Evolutionary conservation across 92 coral and sea anemone species (phyloP).

Genomic region (Hydrozoanthus gracilis): DNA sequence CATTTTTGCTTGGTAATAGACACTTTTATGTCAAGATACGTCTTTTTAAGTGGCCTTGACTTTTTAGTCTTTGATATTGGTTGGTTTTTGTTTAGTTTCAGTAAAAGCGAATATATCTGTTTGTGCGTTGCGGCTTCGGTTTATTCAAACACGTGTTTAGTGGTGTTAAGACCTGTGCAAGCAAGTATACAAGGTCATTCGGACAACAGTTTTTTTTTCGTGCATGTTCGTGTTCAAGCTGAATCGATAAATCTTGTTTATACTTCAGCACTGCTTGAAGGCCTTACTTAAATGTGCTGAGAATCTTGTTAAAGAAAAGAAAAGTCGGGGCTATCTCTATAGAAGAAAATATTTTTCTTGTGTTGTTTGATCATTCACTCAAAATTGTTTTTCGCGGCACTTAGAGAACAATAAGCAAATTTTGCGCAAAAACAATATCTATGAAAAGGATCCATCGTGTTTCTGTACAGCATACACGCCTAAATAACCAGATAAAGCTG

Average conservation of each 20-base stretch:
- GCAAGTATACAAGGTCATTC: background rate
- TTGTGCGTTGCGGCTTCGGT: background rate
- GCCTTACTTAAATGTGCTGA: constrained; percentile 7
- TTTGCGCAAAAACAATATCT: background rate
- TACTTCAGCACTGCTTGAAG: constrained; percentile 30
- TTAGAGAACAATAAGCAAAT: no score
- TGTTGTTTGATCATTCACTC: background rate
- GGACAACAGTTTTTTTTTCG: background rate
- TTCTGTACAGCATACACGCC: background rate
- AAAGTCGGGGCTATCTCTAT: background rate
- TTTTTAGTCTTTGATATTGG: background rate
- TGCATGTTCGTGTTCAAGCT: background rate
- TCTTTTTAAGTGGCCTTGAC: background rate
- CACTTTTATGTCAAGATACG: background rate
- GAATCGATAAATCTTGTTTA: constrained; percentile 6
- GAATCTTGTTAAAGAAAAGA: background rate
- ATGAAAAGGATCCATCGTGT: background rate
- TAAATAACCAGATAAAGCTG: background rate
- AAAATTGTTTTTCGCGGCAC: no score
- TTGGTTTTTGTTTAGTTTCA: background rate
- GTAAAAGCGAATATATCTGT: background rate
- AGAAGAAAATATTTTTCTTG: background rate
- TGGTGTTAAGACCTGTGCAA: background rate
- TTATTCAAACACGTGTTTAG: constrained; percentile 19
- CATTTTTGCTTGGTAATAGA: constrained; percentile 7